These are phyloP conservation scores for Acrobasis suavella DNA, from an alignment of 2,888 invertebrate genomes.

Conservation along the genomic window DNA sequence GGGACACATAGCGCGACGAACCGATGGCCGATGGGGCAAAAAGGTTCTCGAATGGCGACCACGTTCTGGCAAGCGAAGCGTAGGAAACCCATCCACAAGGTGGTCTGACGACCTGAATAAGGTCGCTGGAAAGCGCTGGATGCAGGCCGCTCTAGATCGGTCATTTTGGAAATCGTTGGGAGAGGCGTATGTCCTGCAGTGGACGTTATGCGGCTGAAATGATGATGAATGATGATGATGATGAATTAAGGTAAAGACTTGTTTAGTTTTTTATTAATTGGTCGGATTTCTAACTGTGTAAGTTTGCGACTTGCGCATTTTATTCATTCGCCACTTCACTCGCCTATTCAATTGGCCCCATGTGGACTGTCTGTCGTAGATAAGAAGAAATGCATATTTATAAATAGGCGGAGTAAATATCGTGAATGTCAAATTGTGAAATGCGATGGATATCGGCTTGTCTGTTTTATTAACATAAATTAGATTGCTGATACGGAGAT, in stretches of 20 bases:
- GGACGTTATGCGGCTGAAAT: too few species aligned
- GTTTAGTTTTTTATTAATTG: background rate
- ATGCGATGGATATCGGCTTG: constrained; percentile 16
- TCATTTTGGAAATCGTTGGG: too few species aligned
- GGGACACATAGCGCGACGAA: too few species aligned
- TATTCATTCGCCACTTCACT: background rate
- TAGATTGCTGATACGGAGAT: constrained; percentile 5
- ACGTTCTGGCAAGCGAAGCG: too few species aligned
- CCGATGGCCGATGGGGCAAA: too few species aligned
- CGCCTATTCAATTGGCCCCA: background rate
- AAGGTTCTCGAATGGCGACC: too few species aligned
- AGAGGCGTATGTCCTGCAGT: too few species aligned
- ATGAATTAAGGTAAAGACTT: background rate
- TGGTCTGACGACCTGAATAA: too few species aligned
- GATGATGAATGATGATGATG: too few species aligned
- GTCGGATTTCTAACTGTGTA: background rate
- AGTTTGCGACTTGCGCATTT: background rate
- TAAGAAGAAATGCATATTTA: constrained; percentile 8
- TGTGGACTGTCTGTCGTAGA: background rate
- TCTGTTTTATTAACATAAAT: constrained; percentile 16
- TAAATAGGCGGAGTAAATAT: constrained; percentile 21
- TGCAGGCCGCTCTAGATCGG: too few species aligned
- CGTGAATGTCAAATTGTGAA: constrained; percentile 20
- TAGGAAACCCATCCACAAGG: too few species aligned
- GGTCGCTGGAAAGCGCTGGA: too few species aligned